phyloP scores from a whole-genome alignment of 2,888 invertebrate species.

The Xestia ashworthii region DNA sequence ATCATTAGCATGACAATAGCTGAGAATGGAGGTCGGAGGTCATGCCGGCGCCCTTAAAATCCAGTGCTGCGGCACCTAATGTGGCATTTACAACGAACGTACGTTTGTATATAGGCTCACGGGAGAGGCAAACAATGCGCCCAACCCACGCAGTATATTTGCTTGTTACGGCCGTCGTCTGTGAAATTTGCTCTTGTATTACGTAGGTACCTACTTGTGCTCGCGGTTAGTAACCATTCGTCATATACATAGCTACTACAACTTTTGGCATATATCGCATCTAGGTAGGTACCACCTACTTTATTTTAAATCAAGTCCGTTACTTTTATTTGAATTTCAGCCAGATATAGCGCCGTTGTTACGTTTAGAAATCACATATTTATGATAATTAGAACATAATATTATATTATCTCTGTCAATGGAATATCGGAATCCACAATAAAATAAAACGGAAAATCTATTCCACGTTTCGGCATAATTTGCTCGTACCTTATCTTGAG shows the following conservation, averaged over 20 bases:
- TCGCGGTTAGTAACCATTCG: constrained; percentile 71
- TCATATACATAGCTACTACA: constrained; percentile 8
- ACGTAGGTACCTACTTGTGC: constrained; percentile 69
- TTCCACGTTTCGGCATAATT: constrained; percentile 42
- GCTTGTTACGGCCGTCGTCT: constrained; percentile 78
- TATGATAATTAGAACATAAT: constrained; percentile 73
- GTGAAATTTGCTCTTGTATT: constrained; percentile 79
- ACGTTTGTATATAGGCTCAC: constrained; percentile 70
- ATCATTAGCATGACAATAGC: constrained; percentile 86
- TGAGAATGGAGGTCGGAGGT: constrained; percentile 83
- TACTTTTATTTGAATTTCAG: constrained; percentile 77
- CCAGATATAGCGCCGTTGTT: constrained; percentile 60
- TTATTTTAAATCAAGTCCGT: constrained; percentile 71
- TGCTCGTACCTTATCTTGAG: constrained; percentile 45
- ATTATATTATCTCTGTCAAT: constrained; percentile 40
- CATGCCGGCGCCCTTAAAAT: constrained; percentile 83
- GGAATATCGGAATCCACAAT: constrained; percentile 49
- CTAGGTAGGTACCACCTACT: constrained; percentile 36
- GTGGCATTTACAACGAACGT: constrained; percentile 57
- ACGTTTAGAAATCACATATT: constrained; percentile 76
- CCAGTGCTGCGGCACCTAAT: constrained; percentile 73
- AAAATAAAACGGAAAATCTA: constrained; percentile 25
- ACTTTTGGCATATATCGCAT: constrained; percentile 64
- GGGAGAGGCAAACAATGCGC: constrained; percentile 83
- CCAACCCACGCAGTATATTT: constrained; percentile 83